Evolutionary conservation across 2,888 invertebrate genomes (phyloP), one percentile per base, ranked within the genome.

Genomic region (Torymus texanus): DNA sequence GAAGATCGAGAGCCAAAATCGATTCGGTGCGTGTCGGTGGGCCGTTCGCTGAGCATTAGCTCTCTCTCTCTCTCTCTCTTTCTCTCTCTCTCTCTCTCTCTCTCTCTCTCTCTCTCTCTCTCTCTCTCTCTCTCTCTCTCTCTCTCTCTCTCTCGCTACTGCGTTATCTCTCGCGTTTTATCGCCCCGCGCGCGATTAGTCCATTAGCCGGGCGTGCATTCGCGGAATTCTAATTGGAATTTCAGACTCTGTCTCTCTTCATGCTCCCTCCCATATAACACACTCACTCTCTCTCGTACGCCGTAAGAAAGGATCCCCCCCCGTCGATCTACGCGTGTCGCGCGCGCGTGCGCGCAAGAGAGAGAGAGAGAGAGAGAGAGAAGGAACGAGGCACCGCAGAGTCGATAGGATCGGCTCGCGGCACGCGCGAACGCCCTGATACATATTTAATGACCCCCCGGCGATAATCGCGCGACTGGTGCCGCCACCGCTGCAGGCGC

Each of bases 141-240:
- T 5, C 29, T 24, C 24, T 2, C 24, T 29, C 29, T 29, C 29
- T 29, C 41, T 8, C 41, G 8, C 41, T 41, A 8, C 41, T 75
- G 75, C 62, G 68, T 62, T 75, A 76, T 70, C 70, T 16, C 18
- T 12, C n/a, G 13, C 21, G 70, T 63, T 77, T 77, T 71, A 77
- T 77, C 71, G 18, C 13, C 63, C 63, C 55, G 59, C 12, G 53
- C 51, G 53, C 73, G 76, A 71, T 78, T 71, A 78, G 80, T 78
- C 78, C 80, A 80, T 80, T 80, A 78, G 68, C 62, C 62, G 73
- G 56, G 62, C 79, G 59, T 53, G 58, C 74, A 61, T 66, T 78
- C 80, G 75, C 71, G 74, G 80, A 80, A 78, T 78, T 21, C 80
- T 72, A 77, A 77, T 74, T 68, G 80, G 76, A 74, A 72, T 80